Base-by-base conservation (phyloP, 1,140 invertebrate genomes). In the Potamilus streckersoni region DNA sequence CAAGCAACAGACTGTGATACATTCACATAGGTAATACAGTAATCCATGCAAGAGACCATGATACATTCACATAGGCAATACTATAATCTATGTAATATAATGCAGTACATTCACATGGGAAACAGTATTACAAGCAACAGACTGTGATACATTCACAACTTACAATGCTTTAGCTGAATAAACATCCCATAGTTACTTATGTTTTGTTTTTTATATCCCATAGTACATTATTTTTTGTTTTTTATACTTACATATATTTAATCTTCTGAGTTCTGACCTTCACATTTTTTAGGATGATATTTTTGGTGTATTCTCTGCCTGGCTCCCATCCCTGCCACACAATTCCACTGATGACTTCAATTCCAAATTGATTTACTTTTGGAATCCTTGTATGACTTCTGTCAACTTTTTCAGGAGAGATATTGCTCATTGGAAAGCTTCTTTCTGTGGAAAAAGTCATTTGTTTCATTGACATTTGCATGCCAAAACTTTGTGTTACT, bases 251-350 rank as follows among this genome's bases (percentile, higher is more conserved):
- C 89, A 85, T 88, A 81, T 88, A 90, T 76, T 84, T 87, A 31
- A 90, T 71, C 74, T 90, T 90, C 66, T 86, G 81, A 68, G 84
- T 89, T 79, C 87, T 88, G 5, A 87, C 82, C 57, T 84, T 81
- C 17, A 90, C 83, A 84, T 90, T 90, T 80, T 90, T 90, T 14
- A 90, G 74, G 6, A 86, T 77, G 68, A 90, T 84, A 75, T 87
- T 87, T 80, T 87, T 89, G 59, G 87, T 89, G 71, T 88, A 89
- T 76, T 90, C 89, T 73, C 80, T 82, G 19, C 89, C 88, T 56
- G 87, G 85, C 68, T 89, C 86, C 89, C 89, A 90, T 56, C 85
- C 86, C 61, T 86, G 85, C 82, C 84, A 90, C 0, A 86, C 83
- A 55, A 90, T 71, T 55, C 81, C 79, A 62, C 83, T 76, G 5